phyloP scores from a whole-genome alignment of 2,797 vertebrate genomes.

The Masticophis lateralis region DNA sequence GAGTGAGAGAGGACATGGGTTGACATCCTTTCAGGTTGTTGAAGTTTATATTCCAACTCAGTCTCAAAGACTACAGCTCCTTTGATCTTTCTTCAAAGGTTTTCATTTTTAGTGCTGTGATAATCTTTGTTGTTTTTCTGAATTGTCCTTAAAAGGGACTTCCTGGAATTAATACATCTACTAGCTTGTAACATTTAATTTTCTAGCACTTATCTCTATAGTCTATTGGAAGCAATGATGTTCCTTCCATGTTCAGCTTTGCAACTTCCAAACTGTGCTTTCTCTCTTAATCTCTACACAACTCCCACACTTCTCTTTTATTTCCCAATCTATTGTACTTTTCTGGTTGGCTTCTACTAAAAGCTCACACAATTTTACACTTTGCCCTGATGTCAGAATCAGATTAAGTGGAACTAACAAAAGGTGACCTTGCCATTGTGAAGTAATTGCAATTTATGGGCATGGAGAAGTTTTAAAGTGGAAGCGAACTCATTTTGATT shows the following conservation, averaged over 20 bases:
- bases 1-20: neutral
- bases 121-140: neutral
- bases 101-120: neutral
- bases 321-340: neutral
- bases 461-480: slow-evolving; percentile 30
- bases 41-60: neutral
- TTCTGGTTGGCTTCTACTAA: neutral
- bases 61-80: neutral
- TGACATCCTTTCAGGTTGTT: neutral
- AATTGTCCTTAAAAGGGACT: neutral
- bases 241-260: too few relatives aligned
- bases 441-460: slow-evolving; percentile 30
- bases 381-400: slow-evolving; percentile 14
- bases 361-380: slow-evolving; percentile 5
- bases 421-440: slow-evolving; percentile 15
- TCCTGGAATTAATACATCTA: neutral
- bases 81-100: neutral
- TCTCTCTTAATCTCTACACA: neutral
- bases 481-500: slow-evolving; percentile 18
- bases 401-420: slow-evolving; percentile 20
- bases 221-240: neutral
- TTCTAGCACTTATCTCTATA: neutral
- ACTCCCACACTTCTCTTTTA: neutral
- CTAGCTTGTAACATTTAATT: neutral
- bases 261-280: neutral